phyloP scores from a whole-genome alignment of 2,888 invertebrate species.

The Ochropacha duplaris region DNA sequence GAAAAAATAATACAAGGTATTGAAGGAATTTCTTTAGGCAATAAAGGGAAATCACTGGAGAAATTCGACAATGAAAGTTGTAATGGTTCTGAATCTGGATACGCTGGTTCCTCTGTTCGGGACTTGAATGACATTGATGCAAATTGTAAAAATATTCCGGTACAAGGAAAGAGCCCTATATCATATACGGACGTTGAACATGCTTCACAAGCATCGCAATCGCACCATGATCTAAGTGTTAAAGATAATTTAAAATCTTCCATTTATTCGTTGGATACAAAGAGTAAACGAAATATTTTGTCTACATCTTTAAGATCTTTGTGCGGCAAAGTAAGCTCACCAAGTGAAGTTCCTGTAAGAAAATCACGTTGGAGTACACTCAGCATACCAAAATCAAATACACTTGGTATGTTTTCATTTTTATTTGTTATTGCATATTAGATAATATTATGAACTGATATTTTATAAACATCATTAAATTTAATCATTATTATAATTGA shows the following conservation, averaged over 20 bases:
- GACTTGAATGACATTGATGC: constrained; percentile 40
- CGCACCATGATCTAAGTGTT: constrained; percentile 13
- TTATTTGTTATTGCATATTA: background rate
- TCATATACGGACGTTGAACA: background rate
- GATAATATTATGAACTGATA: background rate
- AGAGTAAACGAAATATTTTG: constrained; percentile 34
- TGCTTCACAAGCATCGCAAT: constrained; percentile 8
- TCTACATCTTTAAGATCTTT: constrained; percentile 54
- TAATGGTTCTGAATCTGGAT: constrained; percentile 60
- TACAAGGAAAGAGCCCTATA: constrained; percentile 13
- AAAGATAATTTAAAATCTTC: constrained; percentile 44
- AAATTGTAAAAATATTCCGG: constrained; percentile 20
- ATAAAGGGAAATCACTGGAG: constrained; percentile 30
- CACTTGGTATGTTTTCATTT: constrained; percentile 34
- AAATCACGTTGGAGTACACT: constrained; percentile 63
- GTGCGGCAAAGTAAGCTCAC: constrained; percentile 28
- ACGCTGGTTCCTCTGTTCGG: constrained; percentile 50
- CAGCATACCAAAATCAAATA: constrained; percentile 44
- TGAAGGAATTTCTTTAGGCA: constrained; percentile 32
- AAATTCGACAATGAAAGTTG: constrained; percentile 48
- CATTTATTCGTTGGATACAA: constrained; percentile 40
- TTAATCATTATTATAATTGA: background rate
- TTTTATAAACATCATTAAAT: background rate
- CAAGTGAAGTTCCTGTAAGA: constrained; percentile 45
- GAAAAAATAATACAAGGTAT: constrained; percentile 29